These are phyloP conservation scores for Idris sp. DNA, from an alignment of 1,140 invertebrate species.

Conservation along the genomic window DNA sequence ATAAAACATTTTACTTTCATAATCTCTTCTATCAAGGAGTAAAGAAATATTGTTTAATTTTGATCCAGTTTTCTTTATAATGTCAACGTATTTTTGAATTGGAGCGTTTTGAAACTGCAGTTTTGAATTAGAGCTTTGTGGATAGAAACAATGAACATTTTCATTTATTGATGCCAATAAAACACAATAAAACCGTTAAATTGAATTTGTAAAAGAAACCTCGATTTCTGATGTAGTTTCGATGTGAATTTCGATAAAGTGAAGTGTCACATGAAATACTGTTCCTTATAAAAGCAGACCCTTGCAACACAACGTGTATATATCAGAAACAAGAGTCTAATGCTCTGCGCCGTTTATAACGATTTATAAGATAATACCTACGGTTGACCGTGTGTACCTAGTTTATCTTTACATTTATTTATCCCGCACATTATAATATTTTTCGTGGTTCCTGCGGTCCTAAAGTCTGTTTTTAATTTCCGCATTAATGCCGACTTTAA, in stretches of 20 bases:
- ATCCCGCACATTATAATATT: constrained; percentile 26
- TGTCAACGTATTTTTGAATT: too few species aligned
- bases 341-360: constrained; percentile 37
- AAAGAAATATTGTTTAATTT: too few species aligned
- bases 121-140: too few species aligned
- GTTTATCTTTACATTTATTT: constrained; percentile 45
- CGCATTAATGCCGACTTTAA: constrained; percentile 30
- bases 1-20: too few species aligned
- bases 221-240: constrained; percentile 5
- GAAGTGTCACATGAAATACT: constrained; percentile 30
- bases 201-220: too few species aligned
- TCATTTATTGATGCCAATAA: too few species aligned
- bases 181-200: too few species aligned
- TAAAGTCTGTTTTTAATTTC: constrained; percentile 37
- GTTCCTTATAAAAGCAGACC: constrained; percentile 30
- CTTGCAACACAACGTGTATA: constrained; percentile 7
- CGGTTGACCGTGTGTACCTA: constrained; percentile 18
- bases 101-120: too few species aligned
- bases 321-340: constrained; percentile 34
- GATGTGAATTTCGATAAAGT: constrained; percentile 11
- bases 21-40: too few species aligned
- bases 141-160: too few species aligned
- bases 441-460: not conserved
- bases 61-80: too few species aligned
- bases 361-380: constrained; percentile 52